phyloP scores from a whole-genome alignment of 2,888 invertebrate genomes.

The Drosophila phalerata region DNA sequence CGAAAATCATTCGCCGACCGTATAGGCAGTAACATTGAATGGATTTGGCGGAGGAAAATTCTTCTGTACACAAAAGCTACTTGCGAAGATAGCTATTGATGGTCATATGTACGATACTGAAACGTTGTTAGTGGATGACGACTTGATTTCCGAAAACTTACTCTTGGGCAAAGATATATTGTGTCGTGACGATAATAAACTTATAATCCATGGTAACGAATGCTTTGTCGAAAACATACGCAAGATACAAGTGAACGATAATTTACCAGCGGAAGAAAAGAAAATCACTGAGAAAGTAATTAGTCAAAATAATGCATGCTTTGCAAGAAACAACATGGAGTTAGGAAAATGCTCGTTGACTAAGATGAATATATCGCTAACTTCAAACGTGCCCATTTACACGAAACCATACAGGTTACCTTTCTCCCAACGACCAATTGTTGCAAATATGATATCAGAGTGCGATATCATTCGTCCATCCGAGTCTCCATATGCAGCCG shows the following conservation, averaged over 20 bases:
- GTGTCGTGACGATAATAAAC: conserved; percentile 1
- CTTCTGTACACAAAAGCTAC: background rate
- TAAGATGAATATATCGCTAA: too few species aligned
- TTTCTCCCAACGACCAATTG: background rate
- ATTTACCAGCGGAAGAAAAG: too few species aligned
- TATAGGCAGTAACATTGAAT: conserved; percentile 2
- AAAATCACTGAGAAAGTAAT: too few species aligned
- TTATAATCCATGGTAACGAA: background rate
- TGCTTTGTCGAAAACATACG: background rate
- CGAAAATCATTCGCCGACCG: too few species aligned
- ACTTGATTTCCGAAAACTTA: background rate
- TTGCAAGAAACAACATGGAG: too few species aligned
- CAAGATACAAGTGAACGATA: background rate
- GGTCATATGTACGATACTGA: background rate
- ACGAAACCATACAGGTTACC: too few species aligned
- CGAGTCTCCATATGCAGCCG: background rate
- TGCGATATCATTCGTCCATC: background rate
- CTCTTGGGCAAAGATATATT: conserved; percentile 7
- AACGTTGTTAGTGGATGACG: background rate
- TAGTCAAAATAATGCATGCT: too few species aligned
- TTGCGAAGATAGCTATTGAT: background rate
- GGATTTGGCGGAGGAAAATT: background rate
- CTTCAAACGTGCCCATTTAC: background rate
- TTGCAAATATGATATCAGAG: background rate
- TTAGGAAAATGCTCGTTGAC: too few species aligned